Evolutionary conservation across 92 coral and sea anemone genomes (phyloP), one percentile per base, ranked within the genome.

Genomic region (Parazoanthus swiftii): DNA sequence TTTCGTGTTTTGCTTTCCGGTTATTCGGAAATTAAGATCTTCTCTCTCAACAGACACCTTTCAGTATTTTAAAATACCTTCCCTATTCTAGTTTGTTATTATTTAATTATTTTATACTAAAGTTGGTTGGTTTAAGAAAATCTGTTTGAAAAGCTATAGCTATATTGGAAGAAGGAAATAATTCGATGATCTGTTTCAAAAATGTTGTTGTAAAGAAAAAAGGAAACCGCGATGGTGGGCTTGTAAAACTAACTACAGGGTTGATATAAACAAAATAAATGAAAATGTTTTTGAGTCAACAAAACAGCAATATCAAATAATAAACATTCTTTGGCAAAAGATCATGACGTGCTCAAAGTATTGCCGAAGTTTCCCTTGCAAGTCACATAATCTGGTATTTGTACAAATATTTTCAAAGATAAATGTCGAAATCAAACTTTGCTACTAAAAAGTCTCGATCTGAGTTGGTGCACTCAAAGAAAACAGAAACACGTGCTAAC

Each of bases 21-120:
- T 29, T 66, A 68, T 83, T 72, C 76, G 86, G 78, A 83, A 83
- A 83, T 83, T 43, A 48, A 43, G 39, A 70, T 83, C 42, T 82
- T 82, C 15, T 71, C 42, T 70, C 16, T 70, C 33, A 26, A 25
- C 58, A 37, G 84, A 37, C 44, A 44, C 67, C 35, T 71, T 84
- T 83, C 78, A 44, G 29, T 73, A 51, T 50, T 48, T 44, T 3
- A 71, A 37, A 21, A 68, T 10, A 15, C 15, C 20, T 26, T 46
- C 3, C 35, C 36, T 66, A 46, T 71, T 16, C 25, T 48, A 25
- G 36, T 79, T 25, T 44, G 65, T 33, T 48, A 48, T 23, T 2
- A 79, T 51, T 37, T 77, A 43, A 21, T 10, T 20, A 21, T 77
- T 77, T 20, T 29, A 18, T 23, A 39, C 59, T 74, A 21, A 74